Conservation (phyloP, 2,888 invertebrate species). For the Acanthacorydalis orientalis region DNA sequence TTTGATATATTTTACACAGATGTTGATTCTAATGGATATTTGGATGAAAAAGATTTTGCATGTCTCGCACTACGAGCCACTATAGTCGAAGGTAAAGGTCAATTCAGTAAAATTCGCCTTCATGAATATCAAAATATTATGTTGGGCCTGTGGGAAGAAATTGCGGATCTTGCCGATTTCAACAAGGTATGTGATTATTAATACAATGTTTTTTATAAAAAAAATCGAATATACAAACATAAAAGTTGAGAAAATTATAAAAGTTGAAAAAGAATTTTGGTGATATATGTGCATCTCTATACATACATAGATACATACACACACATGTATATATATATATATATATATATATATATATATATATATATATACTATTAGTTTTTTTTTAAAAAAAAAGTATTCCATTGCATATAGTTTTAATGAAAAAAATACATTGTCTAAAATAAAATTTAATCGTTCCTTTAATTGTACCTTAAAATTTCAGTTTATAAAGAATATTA, state of each 20-base stretch:
- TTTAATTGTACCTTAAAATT: no score
- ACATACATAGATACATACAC: no score
- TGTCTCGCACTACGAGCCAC: conserved; percentile 69
- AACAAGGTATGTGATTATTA: conserved; percentile 44
- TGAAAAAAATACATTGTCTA: no score
- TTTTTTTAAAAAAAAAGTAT: no score
- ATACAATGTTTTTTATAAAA: neutral
- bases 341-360: no score
- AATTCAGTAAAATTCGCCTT: conserved; percentile 51
- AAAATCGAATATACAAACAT: neutral
- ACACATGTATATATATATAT: no score
- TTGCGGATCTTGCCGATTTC: conserved; percentile 70
- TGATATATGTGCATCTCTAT: no score
- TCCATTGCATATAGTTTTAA: no score
- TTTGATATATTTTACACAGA: conserved; percentile 38
- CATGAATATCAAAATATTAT: conserved; percentile 70
- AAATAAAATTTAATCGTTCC: no score
- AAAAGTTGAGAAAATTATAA: neutral
- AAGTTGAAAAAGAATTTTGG: no score
- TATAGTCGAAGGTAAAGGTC: conserved; percentile 67
- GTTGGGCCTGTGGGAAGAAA: conserved; percentile 73
- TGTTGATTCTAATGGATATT: conserved; percentile 69
- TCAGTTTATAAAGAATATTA: no score
- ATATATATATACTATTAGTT: no score
- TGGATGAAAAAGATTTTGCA: conserved; percentile 69